A percentile compares a stretch with the other conserved stretches of the same genome.
Evolutionary conservation across 2,113 vertebrate genomes (phyloP).

Genomic region (Siniperca chuatsi): DNA sequence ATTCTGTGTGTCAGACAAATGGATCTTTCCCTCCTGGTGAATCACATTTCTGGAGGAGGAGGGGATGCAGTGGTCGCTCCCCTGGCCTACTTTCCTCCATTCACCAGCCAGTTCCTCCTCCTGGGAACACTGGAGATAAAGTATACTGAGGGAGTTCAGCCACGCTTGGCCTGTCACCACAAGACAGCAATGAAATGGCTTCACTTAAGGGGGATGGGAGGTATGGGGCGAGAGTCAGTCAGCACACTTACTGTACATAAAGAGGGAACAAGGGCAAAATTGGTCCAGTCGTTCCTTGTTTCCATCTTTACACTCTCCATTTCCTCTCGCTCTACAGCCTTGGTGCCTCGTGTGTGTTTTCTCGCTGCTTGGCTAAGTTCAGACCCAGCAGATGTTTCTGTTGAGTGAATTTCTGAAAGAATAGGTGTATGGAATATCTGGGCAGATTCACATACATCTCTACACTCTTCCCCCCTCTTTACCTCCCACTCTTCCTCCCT

Average conservation of each 20-base stretch:
- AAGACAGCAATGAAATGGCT: constrained; percentile 61
- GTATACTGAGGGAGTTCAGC: constrained; percentile 69
- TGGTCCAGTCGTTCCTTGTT: constrained; percentile 36
- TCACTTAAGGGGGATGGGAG: constrained; percentile 26
- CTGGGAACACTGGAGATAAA: constrained; percentile 71
- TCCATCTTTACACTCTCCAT: constrained; percentile 47
- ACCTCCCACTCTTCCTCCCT: constrained; percentile 38
- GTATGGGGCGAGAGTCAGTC: constrained; percentile 40
- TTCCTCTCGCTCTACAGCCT: constrained; percentile 20
- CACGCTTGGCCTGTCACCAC: constrained; percentile 77
- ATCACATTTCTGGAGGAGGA: constrained; percentile 59
- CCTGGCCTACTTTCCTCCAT: constrained; percentile 81
- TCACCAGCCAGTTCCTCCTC: constrained; percentile 64
- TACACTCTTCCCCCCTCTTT: constrained; percentile 15
- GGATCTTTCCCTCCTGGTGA: constrained; percentile 61
- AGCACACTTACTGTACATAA: constrained; percentile 54
- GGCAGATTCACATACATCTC: constrained; percentile 57
- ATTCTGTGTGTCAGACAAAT: constrained; percentile 65
- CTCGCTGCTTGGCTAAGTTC: constrained; percentile 21
- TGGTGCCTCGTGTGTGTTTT: background rate
- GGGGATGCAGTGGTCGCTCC: constrained; percentile 53
- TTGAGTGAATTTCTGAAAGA: constrained; percentile 51
- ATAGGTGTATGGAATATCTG: constrained; percentile 40
- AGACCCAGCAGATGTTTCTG: constrained; percentile 62
- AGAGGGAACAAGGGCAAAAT: constrained; percentile 34